phyloP scores from a whole-genome alignment of 2,888 invertebrate species.

The Agrilus biguttatus region DNA sequence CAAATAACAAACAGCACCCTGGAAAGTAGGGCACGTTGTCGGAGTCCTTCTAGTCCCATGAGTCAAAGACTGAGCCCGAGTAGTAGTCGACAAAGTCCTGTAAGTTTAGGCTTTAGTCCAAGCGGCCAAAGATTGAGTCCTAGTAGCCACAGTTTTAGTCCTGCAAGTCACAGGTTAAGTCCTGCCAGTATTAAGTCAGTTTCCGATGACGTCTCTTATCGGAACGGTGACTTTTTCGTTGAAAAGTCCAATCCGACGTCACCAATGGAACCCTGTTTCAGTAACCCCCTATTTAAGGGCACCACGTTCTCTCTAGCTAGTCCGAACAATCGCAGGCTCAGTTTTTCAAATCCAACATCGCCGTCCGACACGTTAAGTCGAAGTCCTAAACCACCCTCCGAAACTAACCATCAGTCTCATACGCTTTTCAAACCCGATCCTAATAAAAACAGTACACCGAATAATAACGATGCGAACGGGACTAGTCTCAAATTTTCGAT shows the following conservation, averaged over 20 bases:
- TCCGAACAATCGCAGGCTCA: conserved; percentile 12
- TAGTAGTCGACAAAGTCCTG: conserved; percentile 13
- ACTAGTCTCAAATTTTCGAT: conserved; percentile 65
- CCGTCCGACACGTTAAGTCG: conserved; percentile 13
- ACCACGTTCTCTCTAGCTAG: conserved; percentile 16
- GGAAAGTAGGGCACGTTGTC: conserved; percentile 16
- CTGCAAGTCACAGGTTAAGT: conserved; percentile 17
- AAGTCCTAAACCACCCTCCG: conserved; percentile 16
- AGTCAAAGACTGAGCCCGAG: conserved; percentile 20
- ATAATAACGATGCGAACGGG: conserved; percentile 21
- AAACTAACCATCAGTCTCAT: conserved; percentile 14
- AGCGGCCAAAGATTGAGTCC: too few species aligned
- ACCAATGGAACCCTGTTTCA: conserved; percentile 13
- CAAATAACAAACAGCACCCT: conserved; percentile 42
- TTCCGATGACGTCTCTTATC: conserved; percentile 16
- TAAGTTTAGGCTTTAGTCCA: too few species aligned
- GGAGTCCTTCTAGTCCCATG: conserved; percentile 19
- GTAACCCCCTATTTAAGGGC: conserved; percentile 15
- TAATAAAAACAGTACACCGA: conserved; percentile 10
- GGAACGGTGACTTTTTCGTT: conserved; percentile 13
- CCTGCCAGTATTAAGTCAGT: conserved; percentile 25
- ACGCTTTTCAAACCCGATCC: conserved; percentile 18
- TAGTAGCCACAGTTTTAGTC: conserved; percentile 5
- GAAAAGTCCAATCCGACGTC: conserved; percentile 19
- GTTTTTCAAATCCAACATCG: conserved; percentile 18